Base-by-base conservation (phyloP, 2,113 vertebrate genomes). In the Gila orcuttii region DNA sequence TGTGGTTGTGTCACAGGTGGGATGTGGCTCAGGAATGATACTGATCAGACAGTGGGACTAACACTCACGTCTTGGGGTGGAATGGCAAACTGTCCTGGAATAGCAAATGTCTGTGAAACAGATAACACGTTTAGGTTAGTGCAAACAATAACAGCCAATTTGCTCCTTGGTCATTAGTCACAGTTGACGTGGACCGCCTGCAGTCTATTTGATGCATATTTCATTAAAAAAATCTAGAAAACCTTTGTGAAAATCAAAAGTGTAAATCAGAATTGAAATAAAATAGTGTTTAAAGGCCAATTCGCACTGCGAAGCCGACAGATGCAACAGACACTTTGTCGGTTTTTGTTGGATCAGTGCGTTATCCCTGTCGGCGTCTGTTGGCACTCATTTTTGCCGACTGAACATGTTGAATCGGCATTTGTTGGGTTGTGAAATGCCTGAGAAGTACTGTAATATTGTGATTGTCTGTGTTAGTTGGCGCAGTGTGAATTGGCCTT, bases 11-110 rank as follows among this genome's bases (percentile, higher is more conserved):
- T 88, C 79, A 90, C 89, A 68, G 85, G 75, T 42, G 91, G 93
- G 94, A 94, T 94, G 93, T 90, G 75, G 57, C n/a, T 78, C 55
- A 75, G 66, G 28, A 87, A 86, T 79, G 79, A 80, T 62, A 83
- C 79, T 85, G 81, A 83, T 55, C 78, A 87, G 79, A 75, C 75
- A 85, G 75, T 42, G 36, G 83, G 50, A 78, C 66, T 57, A 52
- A 89, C 90, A 98, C 97, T 98, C 96, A 98, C 97, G 92, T 98
- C 97, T 95, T 96, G 97, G 93, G 97, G 96, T 87, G 96, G 95
- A 93, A 96, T 96, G 83, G 97, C 96, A 86, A 97, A 98, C 92
- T 97, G 97, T 82, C 96, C 97, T 89, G 96, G 97, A 93, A 97
- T 94, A 64, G 96, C 94, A 94, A 97, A 98, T 0, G 97, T 96